A percentile compares a stretch with the other conserved stretches of the same genome.
Evolutionary conservation across 1,140 invertebrate genomes (phyloP).

Genomic region (Platorchestia sp.): DNA sequence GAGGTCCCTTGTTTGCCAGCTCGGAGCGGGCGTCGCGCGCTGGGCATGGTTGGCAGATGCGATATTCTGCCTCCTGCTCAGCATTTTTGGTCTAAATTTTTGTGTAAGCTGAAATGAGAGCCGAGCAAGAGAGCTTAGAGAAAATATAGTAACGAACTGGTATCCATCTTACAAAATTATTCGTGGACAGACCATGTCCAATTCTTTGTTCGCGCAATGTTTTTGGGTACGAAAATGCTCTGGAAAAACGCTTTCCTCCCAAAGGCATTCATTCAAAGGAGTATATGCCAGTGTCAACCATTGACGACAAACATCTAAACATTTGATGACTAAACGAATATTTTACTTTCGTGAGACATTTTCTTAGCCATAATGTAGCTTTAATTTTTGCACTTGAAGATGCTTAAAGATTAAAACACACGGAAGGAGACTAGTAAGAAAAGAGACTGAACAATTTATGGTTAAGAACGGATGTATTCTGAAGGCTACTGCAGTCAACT

Average conservation of each 20-base stretch:
- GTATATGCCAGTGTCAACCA: background rate
- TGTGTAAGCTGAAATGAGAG: background rate
- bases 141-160: background rate
- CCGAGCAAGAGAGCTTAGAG: background rate
- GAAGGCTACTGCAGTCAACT: background rate
- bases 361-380: too few species aligned
- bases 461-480: background rate
- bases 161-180: too few species aligned
- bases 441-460: background rate
- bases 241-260: too few species aligned
- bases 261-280: background rate
- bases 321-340: background rate
- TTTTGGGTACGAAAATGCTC: too few species aligned
- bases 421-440: background rate
- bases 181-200: too few species aligned
- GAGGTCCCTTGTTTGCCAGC: background rate
- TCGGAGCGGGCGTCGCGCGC: background rate
- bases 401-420: background rate
- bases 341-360: background rate
- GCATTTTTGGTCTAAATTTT: background rate
- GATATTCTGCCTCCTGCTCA: background rate
- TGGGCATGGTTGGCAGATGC: background rate
- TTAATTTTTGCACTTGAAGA: background rate
- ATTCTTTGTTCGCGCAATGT: too few species aligned
- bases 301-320: background rate